phyloP scores from a whole-genome alignment of 2,888 invertebrate species.

The Papilio protenor region DNA sequence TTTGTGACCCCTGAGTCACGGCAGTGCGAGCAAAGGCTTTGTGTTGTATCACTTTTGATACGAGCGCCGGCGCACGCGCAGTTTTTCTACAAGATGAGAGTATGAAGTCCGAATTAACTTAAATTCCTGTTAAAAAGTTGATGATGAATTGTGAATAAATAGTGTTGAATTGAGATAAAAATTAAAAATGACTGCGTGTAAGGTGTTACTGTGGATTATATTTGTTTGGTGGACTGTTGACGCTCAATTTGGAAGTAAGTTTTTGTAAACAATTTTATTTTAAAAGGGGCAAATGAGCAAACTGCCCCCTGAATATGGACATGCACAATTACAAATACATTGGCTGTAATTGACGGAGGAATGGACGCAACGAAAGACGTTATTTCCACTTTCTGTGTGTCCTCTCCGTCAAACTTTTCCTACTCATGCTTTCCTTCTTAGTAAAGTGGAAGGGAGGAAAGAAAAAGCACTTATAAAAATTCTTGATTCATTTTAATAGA shows the following conservation, averaged over 20 bases:
- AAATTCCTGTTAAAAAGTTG: constrained; percentile 11
- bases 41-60: constrained; percentile 76
- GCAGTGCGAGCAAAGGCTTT: constrained; percentile 67
- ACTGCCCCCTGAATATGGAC: too few relatives aligned
- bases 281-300: too few relatives aligned
- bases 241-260: constrained; percentile 81
- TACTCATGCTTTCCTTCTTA: too few relatives aligned
- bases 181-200: constrained; percentile 52
- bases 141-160: constrained; percentile 39
- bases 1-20: constrained; percentile 63
- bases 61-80: constrained; percentile 51
- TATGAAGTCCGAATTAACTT: constrained; percentile 22
- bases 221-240: constrained; percentile 64
- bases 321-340: too few relatives aligned
- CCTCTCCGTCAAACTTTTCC: too few relatives aligned
- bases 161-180: constrained; percentile 40
- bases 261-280: neutral
- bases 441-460: too few relatives aligned
- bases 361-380: too few relatives aligned
- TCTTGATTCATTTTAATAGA: too few relatives aligned
- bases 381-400: too few relatives aligned
- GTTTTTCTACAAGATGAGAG: constrained; percentile 48
- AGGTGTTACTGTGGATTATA: constrained; percentile 59
- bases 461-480: too few relatives aligned
- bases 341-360: too few relatives aligned